These are phyloP conservation scores for Ageneiosus marmoratus DNA, from an alignment of 2,113 vertebrate species.

Conservation along the genomic window DNA sequence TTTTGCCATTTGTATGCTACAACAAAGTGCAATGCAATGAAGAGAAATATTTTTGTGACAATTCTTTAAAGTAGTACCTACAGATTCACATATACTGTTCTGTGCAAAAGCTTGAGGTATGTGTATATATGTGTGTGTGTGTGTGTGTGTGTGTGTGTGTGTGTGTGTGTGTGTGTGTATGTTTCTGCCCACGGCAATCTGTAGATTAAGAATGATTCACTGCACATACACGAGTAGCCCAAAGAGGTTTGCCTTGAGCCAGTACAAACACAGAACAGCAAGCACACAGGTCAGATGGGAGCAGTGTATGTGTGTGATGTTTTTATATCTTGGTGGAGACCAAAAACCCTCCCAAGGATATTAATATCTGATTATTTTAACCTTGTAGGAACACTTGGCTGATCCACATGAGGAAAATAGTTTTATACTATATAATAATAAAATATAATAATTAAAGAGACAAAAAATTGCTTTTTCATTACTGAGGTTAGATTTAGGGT, in stretches of 20 bases:
- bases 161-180: conserved; percentile 35
- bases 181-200: conserved; percentile 34
- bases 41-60: not conserved
- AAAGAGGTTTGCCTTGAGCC: conserved; percentile 51
- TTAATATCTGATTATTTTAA: too few species aligned
- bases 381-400: too few species aligned
- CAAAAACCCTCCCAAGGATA: too few species aligned
- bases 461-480: too few species aligned
- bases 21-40: not conserved
- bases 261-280: conserved; percentile 40
- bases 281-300: conserved; percentile 39
- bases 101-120: not conserved
- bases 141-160: conserved; percentile 36
- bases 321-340: not conserved
- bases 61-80: not conserved
- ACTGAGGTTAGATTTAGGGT: too few species aligned
- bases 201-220: conserved; percentile 55
- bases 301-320: not conserved
- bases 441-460: too few species aligned
- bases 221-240: conserved; percentile 51
- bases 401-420: too few species aligned
- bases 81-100: not conserved
- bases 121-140: conserved; percentile 38
- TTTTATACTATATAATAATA: too few species aligned
- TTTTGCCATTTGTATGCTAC: not conserved